Conservation (phyloP, 2,113 vertebrate genomes). For the Vanacampus margaritifer region DNA sequence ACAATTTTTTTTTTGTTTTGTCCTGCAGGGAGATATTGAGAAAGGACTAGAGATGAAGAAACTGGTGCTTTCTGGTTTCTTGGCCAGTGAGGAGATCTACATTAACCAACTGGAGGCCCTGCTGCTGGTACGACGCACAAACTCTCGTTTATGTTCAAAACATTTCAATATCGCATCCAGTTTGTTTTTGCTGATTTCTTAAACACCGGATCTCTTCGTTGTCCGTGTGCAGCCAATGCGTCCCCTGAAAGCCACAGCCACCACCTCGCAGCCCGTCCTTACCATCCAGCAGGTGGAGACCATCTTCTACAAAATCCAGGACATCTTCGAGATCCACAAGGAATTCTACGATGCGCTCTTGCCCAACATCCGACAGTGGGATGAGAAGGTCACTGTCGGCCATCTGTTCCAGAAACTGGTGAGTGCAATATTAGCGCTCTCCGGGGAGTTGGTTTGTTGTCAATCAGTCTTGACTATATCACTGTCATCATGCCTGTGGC, state of each 20-base stretch:
- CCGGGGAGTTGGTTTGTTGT: neutral
- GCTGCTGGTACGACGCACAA: slow-evolving; percentile 79
- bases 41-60: slow-evolving; percentile 98
- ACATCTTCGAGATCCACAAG: slow-evolving; percentile 96
- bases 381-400: slow-evolving; percentile 90
- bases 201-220: too few relatives aligned
- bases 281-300: slow-evolving; percentile 94
- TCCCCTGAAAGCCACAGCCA: slow-evolving; percentile 91
- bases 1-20: too few relatives aligned
- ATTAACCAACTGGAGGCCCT: slow-evolving; percentile 96
- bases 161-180: neutral
- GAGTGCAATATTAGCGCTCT: slow-evolving; percentile 43
- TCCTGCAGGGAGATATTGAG: slow-evolving; percentile 81
- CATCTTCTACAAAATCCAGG: slow-evolving; percentile 98
- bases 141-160: neutral
- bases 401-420: slow-evolving; percentile 99
- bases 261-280: slow-evolving; percentile 93
- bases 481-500: neutral
- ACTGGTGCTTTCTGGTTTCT: slow-evolving; percentile 90
- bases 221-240: slow-evolving; percentile 84
- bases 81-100: slow-evolving; percentile 98
- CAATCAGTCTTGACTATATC: neutral
- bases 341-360: slow-evolving; percentile 91
- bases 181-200: too few relatives aligned
- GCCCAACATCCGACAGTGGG: slow-evolving; percentile 94